Evolutionary conservation across 2,888 invertebrate species (phyloP).

Genomic region (Drosophila austrosaltans): DNA sequence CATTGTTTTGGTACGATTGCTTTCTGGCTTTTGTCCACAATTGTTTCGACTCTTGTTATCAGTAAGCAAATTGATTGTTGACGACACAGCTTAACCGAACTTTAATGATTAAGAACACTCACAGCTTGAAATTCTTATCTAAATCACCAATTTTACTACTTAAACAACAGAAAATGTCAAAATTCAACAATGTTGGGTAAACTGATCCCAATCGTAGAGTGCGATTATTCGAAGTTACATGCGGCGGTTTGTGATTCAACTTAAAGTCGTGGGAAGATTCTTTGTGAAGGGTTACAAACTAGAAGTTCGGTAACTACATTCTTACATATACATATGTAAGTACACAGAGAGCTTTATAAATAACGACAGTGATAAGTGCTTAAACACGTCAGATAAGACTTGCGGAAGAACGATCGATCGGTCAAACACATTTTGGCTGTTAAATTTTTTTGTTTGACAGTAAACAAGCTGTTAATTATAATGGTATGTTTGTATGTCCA

Average conservation of each 20-base stretch:
- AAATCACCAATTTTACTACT: background rate
- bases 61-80: conserved; percentile 30
- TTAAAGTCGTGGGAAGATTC: too few species aligned
- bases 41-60: conserved; percentile 44
- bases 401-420: conserved; percentile 4
- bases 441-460: background rate
- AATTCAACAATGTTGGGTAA: too few species aligned
- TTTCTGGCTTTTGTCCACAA: conserved; percentile 40
- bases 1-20: conserved; percentile 11
- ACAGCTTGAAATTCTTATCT: background rate
- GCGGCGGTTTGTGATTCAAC: too few species aligned
- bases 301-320: too few species aligned
- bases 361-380: background rate
- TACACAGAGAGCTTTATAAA: background rate
- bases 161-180: background rate
- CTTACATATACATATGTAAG: background rate
- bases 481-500: background rate
- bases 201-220: too few species aligned
- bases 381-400: conserved; percentile 2
- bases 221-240: too few species aligned
- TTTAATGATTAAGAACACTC: background rate
- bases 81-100: conserved; percentile 37
- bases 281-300: background rate
- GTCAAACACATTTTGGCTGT: background rate
- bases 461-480: background rate